A percentile compares a stretch with the other conserved stretches of the same genome.
Evolutionary conservation across 1,140 invertebrate genomes (phyloP).

Genomic region (Lepeophtheirus salmonis): DNA sequence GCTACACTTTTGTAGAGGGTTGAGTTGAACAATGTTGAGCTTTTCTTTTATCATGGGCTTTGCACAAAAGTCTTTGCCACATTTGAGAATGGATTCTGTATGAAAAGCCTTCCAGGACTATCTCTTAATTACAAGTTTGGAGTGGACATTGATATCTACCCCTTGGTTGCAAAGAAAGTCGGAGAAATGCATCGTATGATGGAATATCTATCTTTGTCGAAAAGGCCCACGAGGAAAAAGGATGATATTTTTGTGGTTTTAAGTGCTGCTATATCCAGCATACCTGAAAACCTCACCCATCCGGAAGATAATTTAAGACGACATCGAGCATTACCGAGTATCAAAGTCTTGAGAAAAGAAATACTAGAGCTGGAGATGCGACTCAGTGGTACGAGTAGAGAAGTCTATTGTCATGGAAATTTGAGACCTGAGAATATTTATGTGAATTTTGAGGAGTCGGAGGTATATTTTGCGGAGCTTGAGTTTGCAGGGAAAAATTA

Average conservation of each 20-base stretch:
- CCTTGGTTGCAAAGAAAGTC: neutral
- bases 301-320: neutral
- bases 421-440: neutral
- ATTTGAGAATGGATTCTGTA: neutral
- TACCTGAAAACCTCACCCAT: neutral
- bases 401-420: neutral
- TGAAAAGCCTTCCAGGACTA: neutral
- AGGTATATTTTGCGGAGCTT: neutral
- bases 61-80: neutral
- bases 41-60: neutral
- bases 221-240: too few species aligned
- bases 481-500: neutral
- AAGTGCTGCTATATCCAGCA: neutral
- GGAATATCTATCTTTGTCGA: neutral
- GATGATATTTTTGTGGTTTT: neutral
- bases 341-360: neutral
- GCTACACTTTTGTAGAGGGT: too few species aligned
- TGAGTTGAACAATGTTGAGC: neutral
- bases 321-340: neutral
- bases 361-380: neutral
- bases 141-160: neutral
- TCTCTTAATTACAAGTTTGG: neutral
- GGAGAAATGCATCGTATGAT: neutral
- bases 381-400: neutral
- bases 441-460: neutral